Percentiles rank a stretch among this genome's conserved stretches.
Evolutionary conservation across 1,140 invertebrate genomes (phyloP).

Genomic region (Drosophila oshimai): DNA sequence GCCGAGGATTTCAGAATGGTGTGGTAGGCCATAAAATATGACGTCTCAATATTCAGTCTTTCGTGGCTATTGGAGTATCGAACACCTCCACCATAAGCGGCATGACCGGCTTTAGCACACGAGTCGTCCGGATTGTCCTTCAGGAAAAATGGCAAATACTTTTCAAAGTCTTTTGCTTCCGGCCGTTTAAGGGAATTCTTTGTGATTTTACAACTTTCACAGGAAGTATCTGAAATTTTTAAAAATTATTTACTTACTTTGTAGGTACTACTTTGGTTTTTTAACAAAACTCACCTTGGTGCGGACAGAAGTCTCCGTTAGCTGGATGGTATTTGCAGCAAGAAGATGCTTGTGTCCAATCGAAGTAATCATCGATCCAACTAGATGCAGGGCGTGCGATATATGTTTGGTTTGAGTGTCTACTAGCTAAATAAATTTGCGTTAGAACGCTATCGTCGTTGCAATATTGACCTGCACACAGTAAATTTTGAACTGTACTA

Average conservation of each 20-base stretch:
- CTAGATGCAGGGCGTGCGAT: slow-evolving; percentile 94
- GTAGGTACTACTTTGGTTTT: background rate
- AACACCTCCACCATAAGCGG: slow-evolving; percentile 89
- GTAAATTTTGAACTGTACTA: slow-evolving; percentile 89
- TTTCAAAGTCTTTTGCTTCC: slow-evolving; percentile 87
- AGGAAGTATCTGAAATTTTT: slow-evolving; percentile 62
- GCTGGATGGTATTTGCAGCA: slow-evolving; percentile 86
- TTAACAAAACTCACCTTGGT: slow-evolving; percentile 82
- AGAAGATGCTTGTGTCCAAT: slow-evolving; percentile 87
- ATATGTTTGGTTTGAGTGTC: slow-evolving; percentile 88
- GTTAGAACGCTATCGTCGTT: slow-evolving; percentile 91
- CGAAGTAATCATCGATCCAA: slow-evolving; percentile 98
- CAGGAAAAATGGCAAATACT: slow-evolving; percentile 94
- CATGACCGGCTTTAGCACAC: slow-evolving; percentile 95
- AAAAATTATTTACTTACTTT: background rate
- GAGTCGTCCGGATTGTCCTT: slow-evolving; percentile 92
- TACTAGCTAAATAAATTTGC: slow-evolving; percentile 91
- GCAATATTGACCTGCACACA: slow-evolving; percentile 93
- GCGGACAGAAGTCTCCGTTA: slow-evolving; percentile 88
- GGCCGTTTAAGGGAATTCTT: slow-evolving; percentile 84
- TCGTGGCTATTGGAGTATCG: slow-evolving; percentile 84
- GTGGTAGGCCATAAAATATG: slow-evolving; percentile 98
- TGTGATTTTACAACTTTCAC: slow-evolving; percentile 51
- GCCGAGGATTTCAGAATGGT: slow-evolving; percentile 94
- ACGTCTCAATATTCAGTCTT: slow-evolving; percentile 85